These are phyloP conservation scores for Nephrotoma flavescens DNA, from an alignment of 2,888 invertebrate genomes.

Conservation along the genomic window DNA sequence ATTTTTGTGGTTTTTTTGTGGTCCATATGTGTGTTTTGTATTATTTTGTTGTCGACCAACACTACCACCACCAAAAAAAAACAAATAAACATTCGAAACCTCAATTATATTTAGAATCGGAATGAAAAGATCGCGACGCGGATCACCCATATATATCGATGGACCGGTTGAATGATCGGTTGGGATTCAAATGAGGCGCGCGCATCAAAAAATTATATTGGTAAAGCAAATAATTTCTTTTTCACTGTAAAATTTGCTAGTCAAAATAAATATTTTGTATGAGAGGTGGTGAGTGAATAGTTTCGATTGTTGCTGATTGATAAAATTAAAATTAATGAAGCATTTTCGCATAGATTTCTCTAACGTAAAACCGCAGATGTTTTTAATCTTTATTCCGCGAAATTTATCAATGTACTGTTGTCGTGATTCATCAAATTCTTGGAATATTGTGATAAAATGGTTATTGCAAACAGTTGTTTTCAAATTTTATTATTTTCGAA, in stretches of 20 bases:
- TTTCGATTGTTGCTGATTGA: not conserved
- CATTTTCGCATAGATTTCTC: not conserved
- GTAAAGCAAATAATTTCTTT: not conserved
- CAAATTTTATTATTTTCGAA: too few relatives aligned
- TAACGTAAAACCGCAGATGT: not conserved
- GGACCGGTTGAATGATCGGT: not conserved
- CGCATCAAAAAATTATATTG: not conserved
- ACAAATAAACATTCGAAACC: not conserved
- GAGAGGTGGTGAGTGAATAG: not conserved
- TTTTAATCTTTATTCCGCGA: too few relatives aligned
- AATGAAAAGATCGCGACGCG: not conserved
- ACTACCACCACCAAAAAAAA: not conserved
- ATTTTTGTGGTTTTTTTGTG: not conserved
- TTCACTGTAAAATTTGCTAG: not conserved
- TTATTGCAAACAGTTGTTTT: too few relatives aligned
- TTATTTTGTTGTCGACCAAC: not conserved
- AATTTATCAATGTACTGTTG: too few relatives aligned
- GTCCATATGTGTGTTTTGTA: not conserved
- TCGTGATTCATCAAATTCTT: too few relatives aligned
- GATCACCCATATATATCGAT: not conserved
- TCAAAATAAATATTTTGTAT: not conserved
- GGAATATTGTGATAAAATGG: too few relatives aligned
- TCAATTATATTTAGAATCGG: not conserved
- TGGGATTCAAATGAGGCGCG: not conserved
- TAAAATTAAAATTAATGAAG: not conserved